Evolutionary conservation across 2,797 vertebrate species (phyloP), one percentile per base, ranked within the genome.

Genomic region (Esox masquinongy): DNA sequence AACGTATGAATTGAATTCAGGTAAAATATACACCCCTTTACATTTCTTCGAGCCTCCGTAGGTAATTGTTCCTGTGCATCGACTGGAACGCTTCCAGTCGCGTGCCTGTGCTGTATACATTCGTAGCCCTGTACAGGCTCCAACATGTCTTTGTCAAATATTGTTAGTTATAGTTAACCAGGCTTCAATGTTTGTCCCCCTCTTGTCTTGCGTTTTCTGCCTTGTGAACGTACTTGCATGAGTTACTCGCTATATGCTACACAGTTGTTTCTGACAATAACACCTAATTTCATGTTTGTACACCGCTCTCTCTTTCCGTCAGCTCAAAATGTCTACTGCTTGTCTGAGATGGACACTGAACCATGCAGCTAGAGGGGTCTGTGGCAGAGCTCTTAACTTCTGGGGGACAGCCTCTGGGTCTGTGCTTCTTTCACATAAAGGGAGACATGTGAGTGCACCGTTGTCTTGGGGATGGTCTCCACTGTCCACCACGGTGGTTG

Each of bases 321-420:
- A 83, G 76, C 29, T 36, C 61, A 86, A 89, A 94, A 99, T 99
- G 97, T 92, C 92, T 82, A 74, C 89, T 29, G 84, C 92, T 51
- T 92, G 92, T 15, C 39, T 94, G 29, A 92, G 91, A 83, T 94
- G 92, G 89, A 19, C 94, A 77, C 51, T 94, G 0, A 83, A 84
- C 74, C 94, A 83, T 34, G 79, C 86, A 5, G 5, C 81, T 19
- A 92, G 82, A 80, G 86, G 77, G 85, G 64, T 83, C 50, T n/a
- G 12, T 71, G 70, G 17, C 9, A 50, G 72, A 74, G 78, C 79
- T 71, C 84, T 85, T 47, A 77, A 85, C 53, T 82, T 72, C 75
- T 64, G 63, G 74, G 77, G 73, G 4, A 73, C 77, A 22, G 14
- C 79, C 19, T 79, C 67, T 17, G 71, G 80, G 72, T 78, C 67